Evolutionary conservation across 2,797 vertebrate species (phyloP).

Genomic region (Prunella strophiata): DNA sequence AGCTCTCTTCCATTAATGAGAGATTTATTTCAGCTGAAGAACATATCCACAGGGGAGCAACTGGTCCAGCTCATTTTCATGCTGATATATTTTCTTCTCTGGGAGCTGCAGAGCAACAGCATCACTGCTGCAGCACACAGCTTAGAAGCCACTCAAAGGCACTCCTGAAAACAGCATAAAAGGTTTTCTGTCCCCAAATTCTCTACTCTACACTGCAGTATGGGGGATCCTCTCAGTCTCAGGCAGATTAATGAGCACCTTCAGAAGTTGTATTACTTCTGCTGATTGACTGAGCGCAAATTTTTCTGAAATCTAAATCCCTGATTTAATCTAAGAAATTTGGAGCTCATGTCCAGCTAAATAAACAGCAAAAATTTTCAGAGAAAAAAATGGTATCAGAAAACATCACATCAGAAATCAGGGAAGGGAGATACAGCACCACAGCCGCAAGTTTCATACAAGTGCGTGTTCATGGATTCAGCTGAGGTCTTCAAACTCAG

Average conservation of each 20-base stretch:
- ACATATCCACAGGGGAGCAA: constrained; percentile 18
- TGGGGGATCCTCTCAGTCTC: background rate
- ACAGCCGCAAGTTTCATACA: background rate
- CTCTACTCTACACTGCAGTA: background rate
- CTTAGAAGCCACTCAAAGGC: background rate
- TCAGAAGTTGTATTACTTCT: background rate
- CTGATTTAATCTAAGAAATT: background rate
- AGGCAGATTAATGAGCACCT: background rate
- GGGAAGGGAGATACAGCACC: background rate
- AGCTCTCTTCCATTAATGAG: constrained; percentile 7
- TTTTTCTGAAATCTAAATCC: background rate
- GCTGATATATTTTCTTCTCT: constrained; percentile 30
- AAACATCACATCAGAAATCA: background rate
- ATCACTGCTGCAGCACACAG: background rate
- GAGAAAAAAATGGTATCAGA: background rate
- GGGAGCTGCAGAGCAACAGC: constrained; percentile 7
- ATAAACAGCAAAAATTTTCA: background rate
- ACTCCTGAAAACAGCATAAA: background rate
- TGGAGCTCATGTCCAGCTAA: background rate
- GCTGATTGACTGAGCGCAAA: background rate
- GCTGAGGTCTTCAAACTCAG: background rate
- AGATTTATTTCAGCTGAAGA: constrained; percentile 34
- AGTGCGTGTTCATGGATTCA: background rate
- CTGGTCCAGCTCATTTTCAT: constrained; percentile 28
- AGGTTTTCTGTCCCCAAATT: background rate